Evolutionary conservation across 2,113 vertebrate species (phyloP).

Genomic region (Meriones unguiculatus): DNA sequence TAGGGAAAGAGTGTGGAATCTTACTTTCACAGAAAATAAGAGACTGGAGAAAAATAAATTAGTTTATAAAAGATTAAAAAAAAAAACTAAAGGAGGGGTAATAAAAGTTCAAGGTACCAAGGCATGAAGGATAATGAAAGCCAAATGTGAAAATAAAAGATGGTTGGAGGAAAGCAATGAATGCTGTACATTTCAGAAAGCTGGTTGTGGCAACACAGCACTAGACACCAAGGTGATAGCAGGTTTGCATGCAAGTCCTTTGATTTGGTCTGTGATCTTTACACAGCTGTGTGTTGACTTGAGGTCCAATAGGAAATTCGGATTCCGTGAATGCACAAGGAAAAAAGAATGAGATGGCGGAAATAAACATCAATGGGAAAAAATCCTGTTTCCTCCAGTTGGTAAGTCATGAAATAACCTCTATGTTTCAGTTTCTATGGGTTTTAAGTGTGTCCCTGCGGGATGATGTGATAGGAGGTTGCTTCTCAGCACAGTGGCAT

Average conservation of each 20-base stretch:
- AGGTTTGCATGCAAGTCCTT: not conserved
- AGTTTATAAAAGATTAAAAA: not conserved
- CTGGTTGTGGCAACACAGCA: too few relatives aligned
- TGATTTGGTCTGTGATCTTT: not conserved
- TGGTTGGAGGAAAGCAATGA: not conserved
- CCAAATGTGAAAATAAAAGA: not conserved
- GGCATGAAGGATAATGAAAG: not conserved
- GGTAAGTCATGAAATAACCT: not conserved
- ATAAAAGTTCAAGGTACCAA: not conserved
- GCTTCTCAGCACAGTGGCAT: too few relatives aligned
- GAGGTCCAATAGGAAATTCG: not conserved
- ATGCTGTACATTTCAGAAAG: not conserved
- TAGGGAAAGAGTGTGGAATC: not conserved
- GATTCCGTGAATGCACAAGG: not conserved
- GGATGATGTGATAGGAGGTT: not conserved
- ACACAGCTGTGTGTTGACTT: not conserved
- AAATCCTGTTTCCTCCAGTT: not conserved
- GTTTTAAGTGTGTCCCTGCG: not conserved
- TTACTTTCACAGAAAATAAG: constrained; percentile 32
- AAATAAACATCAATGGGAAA: not conserved
- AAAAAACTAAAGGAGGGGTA: not conserved
- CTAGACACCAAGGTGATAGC: not conserved
- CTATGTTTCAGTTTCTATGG: not conserved
- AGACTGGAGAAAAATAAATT: not conserved
- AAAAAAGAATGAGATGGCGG: not conserved